Percentiles rank a stretch among this genome's conserved stretches.
Conservation (phyloP, 2,113 vertebrate species). For the Montifringilla adamsi region DNA sequence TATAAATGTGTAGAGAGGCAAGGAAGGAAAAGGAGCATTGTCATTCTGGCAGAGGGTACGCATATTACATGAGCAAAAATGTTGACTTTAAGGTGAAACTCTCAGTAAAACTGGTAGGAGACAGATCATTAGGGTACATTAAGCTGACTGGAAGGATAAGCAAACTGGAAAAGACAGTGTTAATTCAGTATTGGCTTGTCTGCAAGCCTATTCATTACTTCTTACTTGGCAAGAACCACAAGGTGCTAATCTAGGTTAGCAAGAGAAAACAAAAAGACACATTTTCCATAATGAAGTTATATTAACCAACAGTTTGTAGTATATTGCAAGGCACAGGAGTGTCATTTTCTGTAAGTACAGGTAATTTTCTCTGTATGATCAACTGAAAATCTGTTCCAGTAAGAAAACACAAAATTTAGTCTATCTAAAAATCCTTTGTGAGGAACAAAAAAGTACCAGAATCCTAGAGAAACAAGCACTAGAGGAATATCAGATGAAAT, state of each 20-base stretch:
- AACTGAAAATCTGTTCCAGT: neutral
- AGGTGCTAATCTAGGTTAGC: neutral
- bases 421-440: neutral
- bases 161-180: neutral
- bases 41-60: neutral
- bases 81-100: neutral
- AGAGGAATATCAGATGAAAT: neutral
- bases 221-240: neutral
- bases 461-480: neutral
- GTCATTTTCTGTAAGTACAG: neutral
- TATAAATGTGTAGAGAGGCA: neutral
- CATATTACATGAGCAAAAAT: neutral
- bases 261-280: neutral
- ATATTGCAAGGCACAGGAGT: neutral
- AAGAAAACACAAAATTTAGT: neutral
- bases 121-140: neutral
- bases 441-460: neutral
- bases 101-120: neutral
- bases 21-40: neutral
- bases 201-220: neutral
- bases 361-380: constrained; percentile 5
- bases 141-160: neutral
- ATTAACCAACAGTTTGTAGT: neutral
- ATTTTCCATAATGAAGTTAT: neutral
- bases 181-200: neutral